Percentiles rank a stretch among this genome's conserved stretches.
These are phyloP conservation scores for Callinectes sapidus DNA, from an alignment of 2,888 invertebrate genomes.

Conservation along the genomic window DNA sequence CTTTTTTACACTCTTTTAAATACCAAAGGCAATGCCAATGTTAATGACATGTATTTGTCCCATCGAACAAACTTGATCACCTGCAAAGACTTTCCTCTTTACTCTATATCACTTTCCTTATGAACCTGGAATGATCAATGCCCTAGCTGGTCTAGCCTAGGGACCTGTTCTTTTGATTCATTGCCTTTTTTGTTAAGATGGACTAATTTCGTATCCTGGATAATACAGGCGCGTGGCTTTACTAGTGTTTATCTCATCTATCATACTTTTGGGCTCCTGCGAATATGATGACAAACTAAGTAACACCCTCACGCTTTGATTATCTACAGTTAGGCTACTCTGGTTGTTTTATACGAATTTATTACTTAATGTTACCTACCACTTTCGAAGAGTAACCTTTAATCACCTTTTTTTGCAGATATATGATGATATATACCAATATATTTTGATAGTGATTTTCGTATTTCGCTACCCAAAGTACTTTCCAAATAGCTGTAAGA, in stretches of 20 bases:
- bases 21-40: background rate
- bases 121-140: slow-evolving; percentile 19
- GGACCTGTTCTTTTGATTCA: slow-evolving; percentile 43
- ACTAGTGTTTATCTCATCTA: slow-evolving; percentile 3
- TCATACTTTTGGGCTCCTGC: background rate
- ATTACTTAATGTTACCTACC: slow-evolving; percentile 10
- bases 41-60: slow-evolving; percentile 9
- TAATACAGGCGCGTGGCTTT: background rate
- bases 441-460: slow-evolving; percentile 24
- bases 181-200: slow-evolving; percentile 5
- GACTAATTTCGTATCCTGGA: background rate
- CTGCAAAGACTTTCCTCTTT: background rate
- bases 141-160: background rate
- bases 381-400: background rate
- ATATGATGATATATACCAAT: slow-evolving; percentile 7
- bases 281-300: background rate
- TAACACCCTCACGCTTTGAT: background rate
- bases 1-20: slow-evolving; percentile 27
- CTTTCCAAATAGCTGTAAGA: slow-evolving; percentile 14
- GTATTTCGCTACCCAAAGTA: slow-evolving; percentile 33
- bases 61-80: slow-evolving; percentile 23
- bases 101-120: background rate
- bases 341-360: background rate
- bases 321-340: slow-evolving; percentile 2
- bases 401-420: background rate